Conservation (phyloP, 2,797 vertebrate species). For the Anguilla megastoma region DNA sequence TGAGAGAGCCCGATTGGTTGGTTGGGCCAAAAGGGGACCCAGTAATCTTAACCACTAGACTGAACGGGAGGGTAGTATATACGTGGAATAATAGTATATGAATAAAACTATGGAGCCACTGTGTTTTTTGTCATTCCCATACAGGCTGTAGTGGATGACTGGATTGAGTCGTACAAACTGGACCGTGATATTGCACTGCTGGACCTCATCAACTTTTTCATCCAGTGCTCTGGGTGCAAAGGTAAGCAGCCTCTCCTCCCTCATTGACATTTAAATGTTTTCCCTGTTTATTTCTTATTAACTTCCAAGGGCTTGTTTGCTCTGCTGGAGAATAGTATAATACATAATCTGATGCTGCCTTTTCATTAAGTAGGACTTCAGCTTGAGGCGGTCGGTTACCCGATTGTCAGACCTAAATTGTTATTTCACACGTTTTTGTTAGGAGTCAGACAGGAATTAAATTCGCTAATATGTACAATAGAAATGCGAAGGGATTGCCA, state of each 20-base stretch:
- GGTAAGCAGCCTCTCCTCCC: slow-evolving; percentile 68
- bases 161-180: slow-evolving; percentile 99
- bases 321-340: not conserved
- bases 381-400: not conserved
- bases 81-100: too few species aligned
- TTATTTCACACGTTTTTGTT: not conserved
- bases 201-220: slow-evolving; percentile 99
- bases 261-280: not conserved
- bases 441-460: not conserved
- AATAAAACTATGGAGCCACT: not conserved
- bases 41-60: too few species aligned
- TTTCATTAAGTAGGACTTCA: not conserved
- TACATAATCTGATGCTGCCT: not conserved
- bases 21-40: too few species aligned
- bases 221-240: slow-evolving; percentile 99
- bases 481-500: not conserved
- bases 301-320: not conserved
- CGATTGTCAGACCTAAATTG: not conserved
- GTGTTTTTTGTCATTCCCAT: slow-evolving; percentile 34
- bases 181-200: slow-evolving; percentile 96
- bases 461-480: not conserved
- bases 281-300: slow-evolving; percentile 32
- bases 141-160: slow-evolving; percentile 94
- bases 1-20: too few species aligned
- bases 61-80: too few species aligned